phyloP scores from a whole-genome alignment of 2,888 invertebrate species.

The Cylloceria caligata region DNA sequence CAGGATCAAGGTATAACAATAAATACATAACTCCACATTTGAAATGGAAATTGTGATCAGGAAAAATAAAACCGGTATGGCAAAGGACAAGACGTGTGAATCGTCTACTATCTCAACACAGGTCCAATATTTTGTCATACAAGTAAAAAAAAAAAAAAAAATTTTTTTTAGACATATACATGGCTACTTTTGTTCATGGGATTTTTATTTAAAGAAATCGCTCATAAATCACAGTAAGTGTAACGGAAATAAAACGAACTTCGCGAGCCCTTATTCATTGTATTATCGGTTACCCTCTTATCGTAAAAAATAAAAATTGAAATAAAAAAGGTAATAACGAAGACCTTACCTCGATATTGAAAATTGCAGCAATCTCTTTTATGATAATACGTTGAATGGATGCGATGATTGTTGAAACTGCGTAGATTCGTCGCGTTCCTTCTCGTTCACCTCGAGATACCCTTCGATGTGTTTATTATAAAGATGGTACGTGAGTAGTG shows the following conservation, averaged over 20 bases:
- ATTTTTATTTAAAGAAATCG: too few species aligned
- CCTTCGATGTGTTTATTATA: neutral
- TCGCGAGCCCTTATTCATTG: neutral
- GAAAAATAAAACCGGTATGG: neutral
- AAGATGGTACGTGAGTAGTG: slow-evolving; percentile 16
- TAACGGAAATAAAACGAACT: neutral
- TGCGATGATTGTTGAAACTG: slow-evolving; percentile 11
- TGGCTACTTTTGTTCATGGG: too few species aligned
- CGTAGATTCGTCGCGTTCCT: neutral
- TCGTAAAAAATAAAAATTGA: neutral
- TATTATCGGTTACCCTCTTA: neutral
- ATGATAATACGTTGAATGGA: slow-evolving; percentile 14
- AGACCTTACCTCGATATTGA: slow-evolving; percentile 31
- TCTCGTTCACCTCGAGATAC: neutral
- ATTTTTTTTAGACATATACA: too few species aligned
- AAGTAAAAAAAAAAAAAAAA: too few species aligned
- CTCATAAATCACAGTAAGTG: neutral
- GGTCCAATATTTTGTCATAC: neutral
- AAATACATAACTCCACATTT: neutral
- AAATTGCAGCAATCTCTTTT: slow-evolving; percentile 27
- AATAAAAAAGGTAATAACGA: neutral
- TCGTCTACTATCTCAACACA: neutral
- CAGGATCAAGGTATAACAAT: neutral
- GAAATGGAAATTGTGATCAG: neutral
- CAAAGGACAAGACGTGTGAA: neutral